A percentile compares a stretch with the other conserved stretches of the same genome.
phyloP scores from a whole-genome alignment of 2,888 invertebrate species.

The Cryptocephalus primarius region DNA sequence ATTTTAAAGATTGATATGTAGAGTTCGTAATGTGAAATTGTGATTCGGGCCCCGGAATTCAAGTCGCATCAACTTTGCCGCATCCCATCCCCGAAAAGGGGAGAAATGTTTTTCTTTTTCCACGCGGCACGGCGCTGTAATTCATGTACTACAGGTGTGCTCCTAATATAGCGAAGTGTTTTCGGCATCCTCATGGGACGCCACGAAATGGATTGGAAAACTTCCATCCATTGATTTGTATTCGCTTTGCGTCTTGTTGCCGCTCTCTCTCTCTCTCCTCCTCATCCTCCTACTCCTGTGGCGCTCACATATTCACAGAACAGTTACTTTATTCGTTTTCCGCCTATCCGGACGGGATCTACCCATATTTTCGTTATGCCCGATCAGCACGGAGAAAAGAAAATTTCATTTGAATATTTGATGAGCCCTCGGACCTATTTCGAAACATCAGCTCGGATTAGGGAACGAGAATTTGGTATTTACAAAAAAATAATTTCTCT shows the following conservation, averaged over 20 bases:
- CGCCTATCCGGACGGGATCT: background rate
- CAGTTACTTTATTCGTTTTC: background rate
- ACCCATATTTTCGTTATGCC: too few relatives aligned
- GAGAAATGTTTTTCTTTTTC: too few relatives aligned
- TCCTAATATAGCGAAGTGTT: slow-evolving; percentile 30
- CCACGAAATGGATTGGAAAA: slow-evolving; percentile 38
- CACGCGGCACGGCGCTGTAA: slow-evolving; percentile 5
- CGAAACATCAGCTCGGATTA: too few relatives aligned
- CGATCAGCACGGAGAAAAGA: too few relatives aligned
- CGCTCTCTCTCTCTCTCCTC: slow-evolving; percentile 10
- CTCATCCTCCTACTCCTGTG: background rate
- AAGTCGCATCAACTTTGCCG: too few relatives aligned
- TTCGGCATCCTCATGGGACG: slow-evolving; percentile 20
- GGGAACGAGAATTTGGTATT: too few relatives aligned
- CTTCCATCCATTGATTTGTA: slow-evolving; percentile 40
- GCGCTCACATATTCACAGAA: slow-evolving; percentile 31
- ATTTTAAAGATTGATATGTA: background rate
- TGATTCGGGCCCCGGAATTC: too few relatives aligned
- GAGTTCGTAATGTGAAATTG: too few relatives aligned
- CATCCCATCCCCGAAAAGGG: too few relatives aligned
- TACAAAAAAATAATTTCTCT: too few relatives aligned
- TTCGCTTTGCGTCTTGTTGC: slow-evolving; percentile 28
- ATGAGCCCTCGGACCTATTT: too few relatives aligned
- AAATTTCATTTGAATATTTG: too few relatives aligned
- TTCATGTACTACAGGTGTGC: slow-evolving; percentile 28